Percentiles rank a stretch among this genome's conserved stretches.
These are phyloP conservation scores for Polydesmus complanatus DNA, from an alignment of 2,888 invertebrate genomes.

Conservation along the genomic window DNA sequence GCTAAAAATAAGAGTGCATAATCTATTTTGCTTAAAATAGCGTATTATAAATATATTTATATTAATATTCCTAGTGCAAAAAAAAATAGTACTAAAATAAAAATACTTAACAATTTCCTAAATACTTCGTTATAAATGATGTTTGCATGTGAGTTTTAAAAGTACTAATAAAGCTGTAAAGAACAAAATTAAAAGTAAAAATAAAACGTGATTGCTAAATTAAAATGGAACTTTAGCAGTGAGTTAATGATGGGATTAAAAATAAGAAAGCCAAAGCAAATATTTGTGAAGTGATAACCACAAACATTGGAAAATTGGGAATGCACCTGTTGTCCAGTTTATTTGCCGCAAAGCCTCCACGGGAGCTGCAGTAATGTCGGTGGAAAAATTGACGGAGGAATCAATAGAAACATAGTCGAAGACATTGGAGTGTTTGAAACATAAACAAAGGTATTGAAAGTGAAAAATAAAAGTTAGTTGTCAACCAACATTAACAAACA, in stretches of 20 bases:
- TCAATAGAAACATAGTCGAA: neutral
- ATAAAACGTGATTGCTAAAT: no score
- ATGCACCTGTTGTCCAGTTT: constrained; percentile 17
- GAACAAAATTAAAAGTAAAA: no score
- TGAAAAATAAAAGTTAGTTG: neutral
- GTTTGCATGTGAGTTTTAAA: no score
- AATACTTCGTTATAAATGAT: no score
- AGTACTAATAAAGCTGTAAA: no score
- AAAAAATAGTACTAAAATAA: no score
- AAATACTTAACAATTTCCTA: no score
- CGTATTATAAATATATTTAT: no score
- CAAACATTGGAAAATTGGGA: neutral
- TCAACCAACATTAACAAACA: neutral
- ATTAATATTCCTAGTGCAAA: no score
- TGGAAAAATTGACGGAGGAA: neutral
- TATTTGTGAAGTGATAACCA: constrained; percentile 16
- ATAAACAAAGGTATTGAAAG: neutral
- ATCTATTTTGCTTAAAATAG: no score
- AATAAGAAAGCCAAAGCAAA: neutral
- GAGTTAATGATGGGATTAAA: neutral
- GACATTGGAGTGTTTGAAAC: neutral
- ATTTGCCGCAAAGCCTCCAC: constrained; percentile 14
- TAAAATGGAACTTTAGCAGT: no score
- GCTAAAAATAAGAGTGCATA: no score
- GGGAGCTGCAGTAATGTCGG: constrained; percentile 5